Base-by-base conservation (phyloP, 2,797 vertebrate genomes). In the Luscinia megarhynchos region DNA sequence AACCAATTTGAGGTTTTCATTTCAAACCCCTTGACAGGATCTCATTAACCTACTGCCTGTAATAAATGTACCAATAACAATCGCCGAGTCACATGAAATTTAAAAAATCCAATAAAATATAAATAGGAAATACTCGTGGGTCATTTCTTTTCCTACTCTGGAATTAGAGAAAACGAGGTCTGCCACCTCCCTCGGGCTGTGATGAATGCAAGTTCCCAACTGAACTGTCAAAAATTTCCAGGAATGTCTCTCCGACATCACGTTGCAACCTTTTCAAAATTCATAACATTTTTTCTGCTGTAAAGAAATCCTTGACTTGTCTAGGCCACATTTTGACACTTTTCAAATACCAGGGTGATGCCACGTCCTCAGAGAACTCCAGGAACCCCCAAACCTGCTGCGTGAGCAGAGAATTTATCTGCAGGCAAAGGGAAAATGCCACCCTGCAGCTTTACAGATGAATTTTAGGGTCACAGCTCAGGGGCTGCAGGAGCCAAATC, bases 11-110 rank as follows among this genome's bases (percentile, higher is more conserved):
- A 74, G 48, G 19, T 62, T 93, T 91, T 81, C 58, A 57, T 88
- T 91, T 66, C 79, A 91, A 90, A 78, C 32, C 74, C 17, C 66
- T 78, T 79, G 82, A 89, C 91, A 92, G 79, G 66, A 69, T 66
- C 77, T 91, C 88, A 88, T 95, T 95, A 96, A 76, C 84, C 62
- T 23, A 36, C 75, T 89, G 68, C 76, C 86, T 81, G 3, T 93
- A 95, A 96, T 86, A 41, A 93, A 94, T 92, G 89, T 51, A 11
- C 58, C 89, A 89, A 84, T 94, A 93, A 29, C 62, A 81, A 78
- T 55, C 43, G 22, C 12, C 14, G 29, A 82, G 61, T 24, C 66
- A 32, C 54, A 16, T 0, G 7, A 69, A 89, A 75, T 89, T 82
- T 27, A 92, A 89, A 89, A 90, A 89, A 89, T 6, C 54, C 73